A percentile compares a stretch with the other conserved stretches of the same genome.
Evolutionary conservation across 2,888 invertebrate genomes (phyloP).

Genomic region (Willowsia nigromaculata): DNA sequence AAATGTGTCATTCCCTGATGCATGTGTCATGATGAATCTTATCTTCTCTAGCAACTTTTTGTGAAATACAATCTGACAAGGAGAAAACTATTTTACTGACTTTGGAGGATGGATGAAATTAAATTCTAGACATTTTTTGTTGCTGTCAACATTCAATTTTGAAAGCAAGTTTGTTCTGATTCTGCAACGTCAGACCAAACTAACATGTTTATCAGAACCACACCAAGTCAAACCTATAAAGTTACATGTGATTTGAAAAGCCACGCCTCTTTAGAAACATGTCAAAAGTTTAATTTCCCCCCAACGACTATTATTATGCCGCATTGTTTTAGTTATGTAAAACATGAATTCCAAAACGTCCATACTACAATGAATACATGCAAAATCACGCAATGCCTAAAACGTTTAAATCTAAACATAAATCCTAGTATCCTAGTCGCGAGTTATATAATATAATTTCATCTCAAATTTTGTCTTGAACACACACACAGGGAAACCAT

Average conservation of each 20-base stretch:
- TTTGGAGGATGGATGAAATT: background rate
- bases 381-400: too few species aligned
- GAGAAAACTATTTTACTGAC: slow-evolving; percentile 17
- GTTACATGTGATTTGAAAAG: slow-evolving; percentile 13
- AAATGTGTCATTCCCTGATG: background rate
- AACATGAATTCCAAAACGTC: too few species aligned
- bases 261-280: slow-evolving; percentile 50
- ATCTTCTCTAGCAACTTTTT: slow-evolving; percentile 6
- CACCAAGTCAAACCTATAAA: background rate
- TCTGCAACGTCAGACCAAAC: background rate
- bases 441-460: too few species aligned
- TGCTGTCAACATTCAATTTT: slow-evolving; percentile 39
- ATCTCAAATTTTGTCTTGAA: too few species aligned
- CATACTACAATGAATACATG: too few species aligned
- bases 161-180: slow-evolving; percentile 6
- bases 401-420: too few species aligned
- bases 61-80: slow-evolving; percentile 49
- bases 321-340: too few species aligned
- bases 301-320: background rate
- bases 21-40: slow-evolving; percentile 32
- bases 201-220: background rate
- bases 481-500: background rate
- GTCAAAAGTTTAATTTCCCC: slow-evolving; percentile 21
- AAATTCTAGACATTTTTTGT: slow-evolving; percentile 30
- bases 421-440: too few species aligned